Percentiles rank a stretch among this genome's conserved stretches.
These are phyloP conservation scores for Zhengitettix transpicula DNA, from an alignment of 2,888 invertebrate genomes.

Conservation along the genomic window DNA sequence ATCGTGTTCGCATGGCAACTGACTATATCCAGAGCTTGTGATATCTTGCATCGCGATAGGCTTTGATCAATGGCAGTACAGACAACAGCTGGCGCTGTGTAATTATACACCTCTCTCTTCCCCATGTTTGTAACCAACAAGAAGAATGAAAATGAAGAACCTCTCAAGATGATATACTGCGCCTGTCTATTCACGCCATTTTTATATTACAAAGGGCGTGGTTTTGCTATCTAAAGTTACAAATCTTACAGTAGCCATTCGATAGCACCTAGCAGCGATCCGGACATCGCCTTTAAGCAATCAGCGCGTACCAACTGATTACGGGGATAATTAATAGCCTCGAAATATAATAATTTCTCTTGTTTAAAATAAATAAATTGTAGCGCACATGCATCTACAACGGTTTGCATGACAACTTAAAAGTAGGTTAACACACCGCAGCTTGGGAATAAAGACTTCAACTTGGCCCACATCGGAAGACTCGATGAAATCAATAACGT, in stretches of 20 bases:
- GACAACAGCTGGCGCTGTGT: background rate
- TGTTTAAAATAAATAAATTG: no score
- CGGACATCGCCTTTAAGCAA: background rate
- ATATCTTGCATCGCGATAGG: background rate
- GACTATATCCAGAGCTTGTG: background rate
- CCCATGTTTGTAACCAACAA: background rate
- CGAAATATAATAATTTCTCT: no score
- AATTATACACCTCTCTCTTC: background rate
- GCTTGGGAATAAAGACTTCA: no score
- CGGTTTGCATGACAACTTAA: no score
- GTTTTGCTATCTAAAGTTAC: background rate
- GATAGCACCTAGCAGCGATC: background rate
- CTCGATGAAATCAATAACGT: no score
- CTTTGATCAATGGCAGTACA: background rate
- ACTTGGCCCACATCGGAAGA: no score
- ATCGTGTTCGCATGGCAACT: background rate
- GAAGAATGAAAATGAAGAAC: background rate
- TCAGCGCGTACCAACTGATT: no score
- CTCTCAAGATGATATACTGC: background rate
- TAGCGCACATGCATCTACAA: no score
- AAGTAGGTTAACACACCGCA: no score
- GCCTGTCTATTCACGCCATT: background rate
- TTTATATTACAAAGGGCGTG: background rate
- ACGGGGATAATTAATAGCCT: no score
- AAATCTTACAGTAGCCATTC: background rate